phyloP scores from a whole-genome alignment of 2,113 vertebrate genomes.

The Leucopternis melanops region DNA sequence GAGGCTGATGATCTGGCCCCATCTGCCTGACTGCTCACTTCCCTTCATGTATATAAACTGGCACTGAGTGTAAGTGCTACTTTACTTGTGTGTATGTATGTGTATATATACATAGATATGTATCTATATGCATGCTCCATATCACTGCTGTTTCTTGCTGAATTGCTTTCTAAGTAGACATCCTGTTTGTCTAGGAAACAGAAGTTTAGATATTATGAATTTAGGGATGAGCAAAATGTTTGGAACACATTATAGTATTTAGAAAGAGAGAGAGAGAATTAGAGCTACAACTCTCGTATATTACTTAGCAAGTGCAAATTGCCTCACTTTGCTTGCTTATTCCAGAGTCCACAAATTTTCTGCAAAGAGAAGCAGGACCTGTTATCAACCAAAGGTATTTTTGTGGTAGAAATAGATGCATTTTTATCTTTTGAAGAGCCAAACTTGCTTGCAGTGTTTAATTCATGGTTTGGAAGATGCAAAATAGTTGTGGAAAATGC shows the following conservation, averaged over 20 bases:
- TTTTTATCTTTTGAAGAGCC: neutral
- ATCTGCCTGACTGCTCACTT: neutral
- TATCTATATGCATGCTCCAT: neutral
- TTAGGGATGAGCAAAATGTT: neutral
- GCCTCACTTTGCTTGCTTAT: neutral
- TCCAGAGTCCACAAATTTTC: neutral
- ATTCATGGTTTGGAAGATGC: neutral
- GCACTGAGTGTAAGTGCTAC: neutral
- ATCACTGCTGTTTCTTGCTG: neutral
- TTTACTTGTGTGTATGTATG: neutral
- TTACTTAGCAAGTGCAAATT: neutral
- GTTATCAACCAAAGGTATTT: neutral
- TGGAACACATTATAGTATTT: neutral
- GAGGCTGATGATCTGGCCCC: neutral
- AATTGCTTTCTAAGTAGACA: neutral
- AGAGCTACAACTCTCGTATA: neutral
- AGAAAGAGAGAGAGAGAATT: neutral
- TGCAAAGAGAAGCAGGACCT: neutral
- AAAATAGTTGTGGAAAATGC: neutral
- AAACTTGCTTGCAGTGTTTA: neutral
- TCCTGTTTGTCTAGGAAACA: neutral
- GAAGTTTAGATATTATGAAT: neutral
- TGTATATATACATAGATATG: neutral
- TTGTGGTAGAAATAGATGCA: neutral
- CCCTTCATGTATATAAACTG: neutral